Conservation (phyloP, 2,113 vertebrate species). For the Tenrec ecaudatus region DNA sequence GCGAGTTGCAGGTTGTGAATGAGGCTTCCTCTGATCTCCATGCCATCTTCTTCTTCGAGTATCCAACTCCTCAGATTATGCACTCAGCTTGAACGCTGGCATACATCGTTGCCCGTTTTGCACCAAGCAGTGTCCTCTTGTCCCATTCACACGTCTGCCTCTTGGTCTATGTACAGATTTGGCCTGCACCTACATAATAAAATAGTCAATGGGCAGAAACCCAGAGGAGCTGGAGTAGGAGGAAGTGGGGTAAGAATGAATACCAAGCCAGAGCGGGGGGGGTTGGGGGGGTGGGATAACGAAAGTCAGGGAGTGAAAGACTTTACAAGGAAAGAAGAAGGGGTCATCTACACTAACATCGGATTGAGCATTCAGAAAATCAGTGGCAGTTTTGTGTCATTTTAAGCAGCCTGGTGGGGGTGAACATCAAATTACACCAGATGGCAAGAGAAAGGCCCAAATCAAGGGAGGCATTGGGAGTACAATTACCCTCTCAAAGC, state of each 20-base stretch:
- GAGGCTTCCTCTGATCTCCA: no score
- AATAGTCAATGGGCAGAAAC: background rate
- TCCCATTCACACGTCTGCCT: no score
- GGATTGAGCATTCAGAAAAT: background rate
- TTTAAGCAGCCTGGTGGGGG: background rate
- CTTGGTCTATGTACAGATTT: background rate
- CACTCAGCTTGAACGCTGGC: no score
- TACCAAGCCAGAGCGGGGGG: background rate
- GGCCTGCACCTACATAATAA: background rate
- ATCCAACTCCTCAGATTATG: no score
- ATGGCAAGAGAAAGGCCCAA: background rate
- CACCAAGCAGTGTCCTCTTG: no score
- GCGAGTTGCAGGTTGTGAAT: no score
- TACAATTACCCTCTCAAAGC: background rate
- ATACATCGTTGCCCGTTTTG: no score
- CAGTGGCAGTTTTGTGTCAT: background rate
- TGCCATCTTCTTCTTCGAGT: no score
- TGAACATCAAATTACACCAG: conserved; percentile 21
- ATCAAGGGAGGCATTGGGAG: background rate
- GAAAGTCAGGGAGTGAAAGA: background rate
- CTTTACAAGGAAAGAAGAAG: background rate
- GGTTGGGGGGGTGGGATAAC: background rate
- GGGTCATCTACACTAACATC: background rate
- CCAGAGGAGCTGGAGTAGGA: background rate
- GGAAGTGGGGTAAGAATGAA: background rate